A percentile compares a stretch with the other conserved stretches of the same genome.
These are phyloP conservation scores for Iphiclides podalirius DNA, from an alignment of 2,888 invertebrate genomes.

Conservation along the genomic window DNA sequence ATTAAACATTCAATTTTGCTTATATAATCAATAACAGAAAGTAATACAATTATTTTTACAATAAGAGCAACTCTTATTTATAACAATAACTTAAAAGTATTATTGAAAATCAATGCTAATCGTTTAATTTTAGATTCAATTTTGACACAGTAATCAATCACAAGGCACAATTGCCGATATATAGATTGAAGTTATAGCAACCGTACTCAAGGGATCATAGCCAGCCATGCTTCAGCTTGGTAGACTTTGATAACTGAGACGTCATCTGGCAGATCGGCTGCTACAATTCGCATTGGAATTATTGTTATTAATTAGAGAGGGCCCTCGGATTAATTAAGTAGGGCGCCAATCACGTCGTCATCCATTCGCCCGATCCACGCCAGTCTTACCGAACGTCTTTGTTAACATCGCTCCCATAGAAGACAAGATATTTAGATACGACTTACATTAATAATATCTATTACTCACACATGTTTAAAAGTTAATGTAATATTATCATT, in stretches of 20 bases:
- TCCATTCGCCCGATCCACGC: constrained; percentile 54
- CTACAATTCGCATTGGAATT: constrained; percentile 60
- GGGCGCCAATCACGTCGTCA: constrained; percentile 74
- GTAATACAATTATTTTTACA: no score
- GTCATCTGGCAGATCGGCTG: constrained; percentile 66
- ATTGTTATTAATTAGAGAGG: constrained; percentile 78
- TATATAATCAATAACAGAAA: no score
- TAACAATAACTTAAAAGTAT: no score
- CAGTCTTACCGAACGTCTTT: constrained; percentile 72
- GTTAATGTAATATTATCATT: no score
- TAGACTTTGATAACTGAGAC: constrained; percentile 36
- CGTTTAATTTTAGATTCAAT: no score
- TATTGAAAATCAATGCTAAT: no score
- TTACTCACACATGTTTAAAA: no score
- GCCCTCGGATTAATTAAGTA: constrained; percentile 75
- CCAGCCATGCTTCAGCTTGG: constrained; percentile 3
- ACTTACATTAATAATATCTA: background rate
- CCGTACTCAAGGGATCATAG: background rate
- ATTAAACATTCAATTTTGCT: no score
- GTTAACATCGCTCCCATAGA: constrained; percentile 63
- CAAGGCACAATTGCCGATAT: background rate
- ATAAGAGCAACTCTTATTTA: no score
- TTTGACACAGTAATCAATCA: background rate
- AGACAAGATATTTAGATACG: constrained; percentile 33
- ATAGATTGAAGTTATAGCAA: background rate